Conservation (phyloP, 1,140 invertebrate species). For the Drosophila busckii region DNA sequence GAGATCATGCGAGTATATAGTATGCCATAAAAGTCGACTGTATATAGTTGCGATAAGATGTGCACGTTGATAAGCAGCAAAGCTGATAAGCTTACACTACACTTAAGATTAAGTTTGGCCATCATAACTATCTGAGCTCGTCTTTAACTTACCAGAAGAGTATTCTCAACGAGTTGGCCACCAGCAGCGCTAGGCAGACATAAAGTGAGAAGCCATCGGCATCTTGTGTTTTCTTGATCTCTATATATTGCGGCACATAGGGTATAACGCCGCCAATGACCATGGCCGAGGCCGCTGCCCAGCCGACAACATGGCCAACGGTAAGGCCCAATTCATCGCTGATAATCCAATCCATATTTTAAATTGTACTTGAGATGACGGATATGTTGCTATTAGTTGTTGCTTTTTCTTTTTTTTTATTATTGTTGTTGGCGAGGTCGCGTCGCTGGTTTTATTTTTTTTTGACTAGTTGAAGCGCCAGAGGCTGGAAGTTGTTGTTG, state of each 20-base stretch:
- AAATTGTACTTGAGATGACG: constrained; percentile 39
- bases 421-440: constrained; percentile 16
- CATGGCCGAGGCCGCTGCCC: constrained; percentile 89
- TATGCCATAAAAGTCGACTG: constrained; percentile 2
- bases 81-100: constrained; percentile 7
- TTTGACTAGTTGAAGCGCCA: constrained; percentile 34
- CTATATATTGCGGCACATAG: constrained; percentile 95
- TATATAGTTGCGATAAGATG: constrained; percentile 27
- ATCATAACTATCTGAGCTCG: neutral
- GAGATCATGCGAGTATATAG: constrained; percentile 22
- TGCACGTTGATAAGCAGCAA: constrained; percentile 18
- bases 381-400: constrained; percentile 51
- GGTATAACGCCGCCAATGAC: constrained; percentile 92
- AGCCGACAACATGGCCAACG: constrained; percentile 84
- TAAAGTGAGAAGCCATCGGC: constrained; percentile 97
- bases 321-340: constrained; percentile 84
- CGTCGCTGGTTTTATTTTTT: constrained; percentile 7
- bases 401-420: neutral
- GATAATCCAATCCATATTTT: constrained; percentile 84
- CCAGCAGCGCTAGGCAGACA: constrained; percentile 95
- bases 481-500: constrained; percentile 44
- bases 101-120: too few species aligned
- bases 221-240: constrained; percentile 94
- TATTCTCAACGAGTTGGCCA: constrained; percentile 98
- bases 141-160: constrained; percentile 93